Conservation (phyloP, 2,113 vertebrate genomes). For the Arothron firmamentum region DNA sequence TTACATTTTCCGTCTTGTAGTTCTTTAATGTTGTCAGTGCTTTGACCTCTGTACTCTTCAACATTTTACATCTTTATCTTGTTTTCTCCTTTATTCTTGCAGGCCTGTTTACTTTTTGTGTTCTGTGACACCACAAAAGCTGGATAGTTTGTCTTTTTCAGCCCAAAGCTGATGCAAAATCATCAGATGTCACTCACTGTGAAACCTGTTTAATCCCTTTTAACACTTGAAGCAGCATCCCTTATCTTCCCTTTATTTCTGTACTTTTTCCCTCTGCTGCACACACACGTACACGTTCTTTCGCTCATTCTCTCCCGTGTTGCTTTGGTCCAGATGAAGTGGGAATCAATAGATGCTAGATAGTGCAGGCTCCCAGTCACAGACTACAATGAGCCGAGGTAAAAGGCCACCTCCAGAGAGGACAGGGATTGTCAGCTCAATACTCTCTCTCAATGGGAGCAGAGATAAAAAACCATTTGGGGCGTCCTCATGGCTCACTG, state of each 20-base stretch:
- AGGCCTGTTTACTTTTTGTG: too few relatives aligned
- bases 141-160: background rate
- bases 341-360: conserved; percentile 70
- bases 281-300: background rate
- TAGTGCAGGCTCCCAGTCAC: conserved; percentile 56
- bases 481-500: conserved; percentile 67
- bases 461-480: conserved; percentile 69
- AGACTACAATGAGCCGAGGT: conserved; percentile 63
- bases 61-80: too few relatives aligned
- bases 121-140: too few relatives aligned
- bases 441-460: conserved; percentile 59
- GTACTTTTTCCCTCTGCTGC: conserved; percentile 26
- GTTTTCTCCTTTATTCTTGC: too few relatives aligned
- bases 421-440: conserved; percentile 69
- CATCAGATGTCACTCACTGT: conserved; percentile 7
- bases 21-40: too few relatives aligned
- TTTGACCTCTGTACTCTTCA: too few relatives aligned
- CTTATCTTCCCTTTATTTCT: conserved; percentile 12
- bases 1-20: too few relatives aligned
- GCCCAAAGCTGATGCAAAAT: conserved; percentile 1
- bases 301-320: conserved; percentile 20
- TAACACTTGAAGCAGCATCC: conserved; percentile 19
- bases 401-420: conserved; percentile 68
- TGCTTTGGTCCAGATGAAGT: conserved; percentile 63
- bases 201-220: conserved; percentile 16